A percentile compares a stretch with the other conserved stretches of the same genome.
phyloP scores from a whole-genome alignment of 2,797 vertebrate species.

The Sebastes minor region DNA sequence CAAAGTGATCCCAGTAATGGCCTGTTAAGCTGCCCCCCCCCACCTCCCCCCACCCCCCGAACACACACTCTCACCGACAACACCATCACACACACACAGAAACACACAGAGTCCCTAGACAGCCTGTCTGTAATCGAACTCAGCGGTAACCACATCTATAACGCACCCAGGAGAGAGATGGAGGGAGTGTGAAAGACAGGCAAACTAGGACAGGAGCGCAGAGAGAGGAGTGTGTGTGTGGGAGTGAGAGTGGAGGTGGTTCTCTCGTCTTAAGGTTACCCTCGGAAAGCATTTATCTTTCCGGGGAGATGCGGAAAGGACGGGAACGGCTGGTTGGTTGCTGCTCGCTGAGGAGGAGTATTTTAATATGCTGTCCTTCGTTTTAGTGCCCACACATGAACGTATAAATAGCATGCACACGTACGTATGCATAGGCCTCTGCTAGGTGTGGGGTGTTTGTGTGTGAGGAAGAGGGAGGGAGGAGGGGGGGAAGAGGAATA shows the following conservation, averaged over 20 bases:
- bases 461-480: slow-evolving; percentile 28
- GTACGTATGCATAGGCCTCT: slow-evolving; percentile 59
- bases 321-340: slow-evolving; percentile 56
- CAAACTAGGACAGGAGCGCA: slow-evolving; percentile 65
- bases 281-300: slow-evolving; percentile 75
- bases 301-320: slow-evolving; percentile 63
- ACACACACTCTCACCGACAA: slow-evolving; percentile 2
- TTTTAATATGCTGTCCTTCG: slow-evolving; percentile 77
- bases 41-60: not conserved
- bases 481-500: slow-evolving; percentile 7
- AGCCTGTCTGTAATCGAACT: slow-evolving; percentile 71
- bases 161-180: slow-evolving; percentile 63
- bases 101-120: slow-evolving; percentile 56
- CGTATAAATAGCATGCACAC: slow-evolving; percentile 72
- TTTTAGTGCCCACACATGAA: slow-evolving; percentile 75
- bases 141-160: slow-evolving; percentile 74
- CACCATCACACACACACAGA: slow-evolving; percentile 8
- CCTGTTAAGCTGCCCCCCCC: slow-evolving; percentile 70
- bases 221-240: slow-evolving; percentile 57
- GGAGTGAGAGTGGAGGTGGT: slow-evolving; percentile 75
- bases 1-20: slow-evolving; percentile 82
- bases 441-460: slow-evolving; percentile 60
- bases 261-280: slow-evolving; percentile 79
- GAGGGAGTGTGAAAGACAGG: slow-evolving; percentile 53
- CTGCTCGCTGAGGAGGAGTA: slow-evolving; percentile 67